Evolutionary conservation across 30 jellyfish, hydroid and myxozoan species (phyloP), one percentile per base, ranked within the genome.

Genomic region (Pelagia noctiluca): DNA sequence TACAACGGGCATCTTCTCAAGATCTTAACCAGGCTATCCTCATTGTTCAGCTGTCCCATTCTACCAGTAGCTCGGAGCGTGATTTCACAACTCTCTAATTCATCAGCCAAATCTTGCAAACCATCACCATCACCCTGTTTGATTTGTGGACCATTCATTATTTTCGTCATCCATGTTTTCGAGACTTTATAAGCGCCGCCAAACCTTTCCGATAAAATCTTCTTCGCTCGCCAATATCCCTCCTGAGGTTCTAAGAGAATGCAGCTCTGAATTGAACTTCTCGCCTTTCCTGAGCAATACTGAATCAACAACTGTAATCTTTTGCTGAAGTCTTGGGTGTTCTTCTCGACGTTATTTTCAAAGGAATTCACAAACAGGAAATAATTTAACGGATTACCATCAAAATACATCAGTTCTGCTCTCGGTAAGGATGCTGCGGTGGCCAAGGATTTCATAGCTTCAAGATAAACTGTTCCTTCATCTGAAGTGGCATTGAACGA

Each of bases 221-320:
- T 28, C 62, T 38, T 63, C 16, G 90, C 90, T 34, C 48, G 71
- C 4, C 11, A 19, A 33, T 80, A 80, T 11, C 90, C 90, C 52
- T 64, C 83, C 18, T 37, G 65, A 36, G 67, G 76, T 26, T 70
- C 22, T 26, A 80, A 29, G 8, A 80, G 76, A 0, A 80, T 28
- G 49, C 90, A 80, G 73, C 60, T 78, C 33, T 78, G 72, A 7
- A 64, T 68, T 30, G 66, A 80, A 22, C 37, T 63, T 53, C 31
- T 80, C 28, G 83, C 90, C 29, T 65, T 63, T 33, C 83, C 90
- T 28, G 65, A 42, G 66, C 90, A 80, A n/a, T 54, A 62, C 53
- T 69, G 82, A n/a, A 69, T 69, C 5, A 69, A 37, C 13, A 74
- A 22, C 66, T 80, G 90, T 33, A 80, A 67, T 54, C 65, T 60